Evolutionary conservation across 2,888 invertebrate species (phyloP), one percentile per base, ranked within the genome.

Genomic region (Drosophila eohydei): DNA sequence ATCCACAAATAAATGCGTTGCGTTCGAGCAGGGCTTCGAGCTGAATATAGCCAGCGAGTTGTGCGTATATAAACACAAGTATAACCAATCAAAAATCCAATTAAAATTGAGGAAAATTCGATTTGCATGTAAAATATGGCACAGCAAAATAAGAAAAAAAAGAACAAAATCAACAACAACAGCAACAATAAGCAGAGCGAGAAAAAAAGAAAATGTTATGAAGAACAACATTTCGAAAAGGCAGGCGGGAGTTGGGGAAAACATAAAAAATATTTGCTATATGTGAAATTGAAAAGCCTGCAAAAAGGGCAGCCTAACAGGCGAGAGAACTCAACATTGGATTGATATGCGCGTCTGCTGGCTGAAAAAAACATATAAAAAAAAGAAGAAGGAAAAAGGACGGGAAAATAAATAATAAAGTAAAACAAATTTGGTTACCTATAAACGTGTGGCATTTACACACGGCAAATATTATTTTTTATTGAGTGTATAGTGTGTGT

Each of bases 71-170:
- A 89, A 87, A 87, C 86, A 87, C 86, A 87, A 87, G 86, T 87
- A 86, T 88, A 91, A 91, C 90, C 92, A 91, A 91, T 91, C 91
- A 91, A 91, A 91, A 91, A 91, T 91, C 91, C 91, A 91, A 91
- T 91, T 91, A 91, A 91, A 91, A 91, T 91, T 91, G 92, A 89
- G 91, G 85, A 90, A 91, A 91, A 91, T 91, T 91, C 92, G 92
- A 91, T 91, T 91, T 91, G 90, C 91, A 91, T 91, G 92, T 91
- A 91, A 91, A 91, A 91, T 90, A 91, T 90, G 87, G 87, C 63
- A 71, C 69, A 75, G 71, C 77, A 76, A 80, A 60, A 58, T 54
- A 34, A 34, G 12, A 63, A 58, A 61, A 38, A 34, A n/a, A 28
- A 12, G 41, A 64, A 60, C 38, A 62, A 56, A 34, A 59, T 52